These are phyloP conservation scores for Pelodiscus sinensis DNA, from an alignment of 2,113 vertebrate genomes.

Conservation along the genomic window DNA sequence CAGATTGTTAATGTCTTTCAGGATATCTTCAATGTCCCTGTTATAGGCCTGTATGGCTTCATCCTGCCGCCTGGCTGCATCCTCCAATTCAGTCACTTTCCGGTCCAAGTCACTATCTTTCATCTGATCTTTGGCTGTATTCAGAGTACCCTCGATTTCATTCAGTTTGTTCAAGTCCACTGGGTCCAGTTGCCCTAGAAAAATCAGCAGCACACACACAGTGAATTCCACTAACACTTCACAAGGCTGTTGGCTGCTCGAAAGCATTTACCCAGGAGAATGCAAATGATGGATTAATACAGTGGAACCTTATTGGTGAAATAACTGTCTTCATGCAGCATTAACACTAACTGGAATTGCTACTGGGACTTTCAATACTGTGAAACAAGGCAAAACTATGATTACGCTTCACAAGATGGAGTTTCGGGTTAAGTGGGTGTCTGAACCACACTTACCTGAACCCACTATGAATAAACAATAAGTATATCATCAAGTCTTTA, in stretches of 20 bases:
- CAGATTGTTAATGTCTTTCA: constrained; percentile 92
- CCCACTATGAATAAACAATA: background rate
- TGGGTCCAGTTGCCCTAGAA: constrained; percentile 91
- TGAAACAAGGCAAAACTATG: background rate
- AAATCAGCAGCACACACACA: constrained; percentile 22
- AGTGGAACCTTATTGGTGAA: background rate
- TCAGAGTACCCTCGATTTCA: constrained; percentile 89
- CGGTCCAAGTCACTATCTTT: constrained; percentile 85
- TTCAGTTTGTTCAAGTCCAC: constrained; percentile 93
- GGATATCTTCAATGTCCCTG: constrained; percentile 91
- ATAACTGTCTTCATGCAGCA: background rate
- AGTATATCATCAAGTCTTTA: background rate
- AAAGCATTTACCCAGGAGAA: background rate
- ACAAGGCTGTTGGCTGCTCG: fast-evolving
- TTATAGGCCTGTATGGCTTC: constrained; percentile 91
- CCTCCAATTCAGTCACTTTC: constrained; percentile 89
- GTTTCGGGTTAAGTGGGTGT: background rate
- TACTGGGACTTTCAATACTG: background rate
- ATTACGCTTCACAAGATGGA: background rate
- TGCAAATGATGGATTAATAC: background rate
- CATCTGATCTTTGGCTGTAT: constrained; percentile 90
- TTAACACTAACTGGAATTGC: background rate
- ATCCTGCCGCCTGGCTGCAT: constrained; percentile 88
- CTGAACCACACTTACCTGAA: background rate
- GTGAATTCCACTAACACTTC: background rate